Conservation (phyloP, 2,888 invertebrate species). For the Xanthorhoe designata region DNA sequence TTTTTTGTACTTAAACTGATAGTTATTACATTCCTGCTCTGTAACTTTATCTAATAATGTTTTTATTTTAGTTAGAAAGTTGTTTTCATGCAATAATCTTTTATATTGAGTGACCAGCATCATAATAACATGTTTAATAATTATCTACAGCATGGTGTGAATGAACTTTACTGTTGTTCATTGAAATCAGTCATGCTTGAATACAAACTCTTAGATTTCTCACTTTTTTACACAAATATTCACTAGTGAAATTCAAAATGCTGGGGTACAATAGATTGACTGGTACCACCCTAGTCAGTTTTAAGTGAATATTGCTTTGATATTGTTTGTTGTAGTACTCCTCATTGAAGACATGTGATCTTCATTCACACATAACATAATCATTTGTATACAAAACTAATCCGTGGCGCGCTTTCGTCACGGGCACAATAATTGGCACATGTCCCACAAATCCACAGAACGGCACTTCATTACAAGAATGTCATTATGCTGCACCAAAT, state of each 20-base stretch:
- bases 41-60: not conserved
- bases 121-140: not conserved
- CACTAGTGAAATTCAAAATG: not conserved
- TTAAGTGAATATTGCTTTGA: not conserved
- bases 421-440: conserved; percentile 80
- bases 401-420: conserved; percentile 71
- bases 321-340: conserved; percentile 12
- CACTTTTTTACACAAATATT: not conserved
- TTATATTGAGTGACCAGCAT: not conserved
- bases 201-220: not conserved
- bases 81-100: not conserved
- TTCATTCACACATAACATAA: conserved; percentile 54
- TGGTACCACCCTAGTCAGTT: not conserved
- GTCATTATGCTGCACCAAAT: conserved; percentile 82
- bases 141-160: conserved; percentile 5
- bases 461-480: conserved; percentile 83
- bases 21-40: not conserved
- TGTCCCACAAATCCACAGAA: conserved; percentile 80
- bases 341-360: conserved; percentile 42
- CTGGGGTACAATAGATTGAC: not conserved
- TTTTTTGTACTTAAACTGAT: too few species aligned
- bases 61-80: not conserved
- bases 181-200: conserved; percentile 16
- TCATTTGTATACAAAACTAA: conserved; percentile 73
- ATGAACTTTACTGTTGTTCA: conserved; percentile 5